Percentiles rank a stretch among this genome's conserved stretches.
Conservation (phyloP, 1,140 invertebrate species). For the Carposina sasakii region DNA sequence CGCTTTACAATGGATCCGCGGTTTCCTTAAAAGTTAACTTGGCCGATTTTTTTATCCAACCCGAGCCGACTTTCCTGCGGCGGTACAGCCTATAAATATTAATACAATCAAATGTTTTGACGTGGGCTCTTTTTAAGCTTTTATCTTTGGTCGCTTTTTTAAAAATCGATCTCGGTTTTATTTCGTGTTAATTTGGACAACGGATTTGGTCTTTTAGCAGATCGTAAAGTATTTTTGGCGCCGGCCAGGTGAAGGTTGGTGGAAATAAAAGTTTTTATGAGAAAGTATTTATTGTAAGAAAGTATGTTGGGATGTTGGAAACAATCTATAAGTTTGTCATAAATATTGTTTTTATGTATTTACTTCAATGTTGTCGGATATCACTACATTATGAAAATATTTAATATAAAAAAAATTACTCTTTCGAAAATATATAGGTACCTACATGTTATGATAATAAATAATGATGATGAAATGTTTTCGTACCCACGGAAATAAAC, state of each 20-base stretch:
- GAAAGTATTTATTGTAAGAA: constrained; percentile 13
- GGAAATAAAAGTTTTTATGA: constrained; percentile 26
- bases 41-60: constrained; percentile 60
- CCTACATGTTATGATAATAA: no score
- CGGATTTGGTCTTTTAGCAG: constrained; percentile 73
- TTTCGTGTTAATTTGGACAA: constrained; percentile 74
- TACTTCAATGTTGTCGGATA: no score
- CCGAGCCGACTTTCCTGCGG: constrained; percentile 56
- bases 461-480: no score
- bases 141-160: constrained; percentile 68
- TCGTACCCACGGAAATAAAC: no score
- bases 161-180: constrained; percentile 66
- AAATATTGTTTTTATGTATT: no score
- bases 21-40: constrained; percentile 69
- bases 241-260: no score
- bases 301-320: no score
- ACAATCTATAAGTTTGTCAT: no score
- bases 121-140: constrained; percentile 68
- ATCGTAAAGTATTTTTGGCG: constrained; percentile 69
- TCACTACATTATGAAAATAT: no score
- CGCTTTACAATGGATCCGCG: constrained; percentile 65
- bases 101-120: constrained; percentile 73
- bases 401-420: no score
- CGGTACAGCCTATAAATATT: constrained; percentile 69
- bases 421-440: no score